Evolutionary conservation across 2,888 invertebrate genomes (phyloP).

Genomic region (Spilosoma lubricipeda): DNA sequence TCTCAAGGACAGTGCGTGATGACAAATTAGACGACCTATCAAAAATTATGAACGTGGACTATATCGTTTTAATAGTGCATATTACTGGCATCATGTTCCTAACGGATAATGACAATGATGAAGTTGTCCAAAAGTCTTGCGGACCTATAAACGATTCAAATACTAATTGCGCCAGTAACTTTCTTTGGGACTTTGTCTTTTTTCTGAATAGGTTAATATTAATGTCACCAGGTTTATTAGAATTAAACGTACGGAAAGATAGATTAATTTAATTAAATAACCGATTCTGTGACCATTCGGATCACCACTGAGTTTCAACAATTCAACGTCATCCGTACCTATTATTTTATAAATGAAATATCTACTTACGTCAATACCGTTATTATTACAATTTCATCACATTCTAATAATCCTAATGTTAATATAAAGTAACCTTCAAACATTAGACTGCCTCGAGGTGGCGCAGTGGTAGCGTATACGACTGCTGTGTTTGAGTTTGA

Average conservation of each 20-base stretch:
- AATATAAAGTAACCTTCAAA: slow-evolving; percentile 34
- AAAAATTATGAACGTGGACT: too few relatives aligned
- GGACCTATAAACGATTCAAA: neutral
- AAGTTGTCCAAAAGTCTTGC: neutral
- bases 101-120: too few relatives aligned
- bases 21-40: neutral
- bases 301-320: neutral
- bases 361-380: neutral
- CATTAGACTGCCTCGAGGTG: too few relatives aligned
- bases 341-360: neutral
- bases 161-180: neutral
- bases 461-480: too few relatives aligned
- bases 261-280: neutral
- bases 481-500: too few relatives aligned
- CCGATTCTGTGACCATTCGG: neutral
- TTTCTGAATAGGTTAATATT: neutral
- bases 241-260: neutral
- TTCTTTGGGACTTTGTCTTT: neutral
- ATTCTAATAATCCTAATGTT: slow-evolving; percentile 2
- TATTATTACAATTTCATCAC: neutral
- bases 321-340: neutral
- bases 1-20: neutral
- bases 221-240: neutral
- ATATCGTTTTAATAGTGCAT: too few relatives aligned
- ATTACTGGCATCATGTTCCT: too few relatives aligned